A percentile compares a stretch with the other conserved stretches of the same genome.
Conservation (phyloP, 2,888 invertebrate genomes). For the Enchytraeus crypticus region DNA sequence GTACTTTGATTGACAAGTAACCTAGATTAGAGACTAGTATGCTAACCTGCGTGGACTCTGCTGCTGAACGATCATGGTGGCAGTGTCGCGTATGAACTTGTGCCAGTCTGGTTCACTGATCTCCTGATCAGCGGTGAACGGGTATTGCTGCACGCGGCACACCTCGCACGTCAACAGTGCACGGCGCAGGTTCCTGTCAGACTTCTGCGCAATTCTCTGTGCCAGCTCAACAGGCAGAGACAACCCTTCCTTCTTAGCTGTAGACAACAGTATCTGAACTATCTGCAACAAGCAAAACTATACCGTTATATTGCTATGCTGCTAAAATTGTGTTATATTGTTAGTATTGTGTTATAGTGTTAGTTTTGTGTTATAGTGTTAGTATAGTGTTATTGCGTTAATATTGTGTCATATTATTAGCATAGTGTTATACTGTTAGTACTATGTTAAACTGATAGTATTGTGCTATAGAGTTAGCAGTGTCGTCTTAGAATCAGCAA, state of each 20-base stretch:
- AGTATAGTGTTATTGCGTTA: too few relatives aligned
- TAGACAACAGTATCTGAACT: slow-evolving; percentile 37
- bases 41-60: slow-evolving; percentile 64
- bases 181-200: slow-evolving; percentile 78
- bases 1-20: neutral
- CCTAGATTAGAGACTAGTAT: neutral
- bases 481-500: too few relatives aligned
- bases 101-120: slow-evolving; percentile 89
- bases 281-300: slow-evolving; percentile 30
- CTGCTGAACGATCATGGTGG: slow-evolving; percentile 71
- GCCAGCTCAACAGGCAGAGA: slow-evolving; percentile 68
- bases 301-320: too few relatives aligned
- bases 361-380: too few relatives aligned
- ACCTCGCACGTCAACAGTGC: slow-evolving; percentile 85
- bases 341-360: too few relatives aligned
- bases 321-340: too few relatives aligned
- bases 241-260: slow-evolving; percentile 61
- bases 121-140: slow-evolving; percentile 64
- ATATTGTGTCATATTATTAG: too few relatives aligned
- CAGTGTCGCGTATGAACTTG: slow-evolving; percentile 73
- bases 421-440: too few relatives aligned
- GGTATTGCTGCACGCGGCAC: slow-evolving; percentile 80
- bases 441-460: too few relatives aligned
- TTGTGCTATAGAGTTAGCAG: too few relatives aligned
- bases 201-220: slow-evolving; percentile 65